phyloP scores from a whole-genome alignment of 1,140 invertebrate species.

The Grapholita molesta region DNA sequence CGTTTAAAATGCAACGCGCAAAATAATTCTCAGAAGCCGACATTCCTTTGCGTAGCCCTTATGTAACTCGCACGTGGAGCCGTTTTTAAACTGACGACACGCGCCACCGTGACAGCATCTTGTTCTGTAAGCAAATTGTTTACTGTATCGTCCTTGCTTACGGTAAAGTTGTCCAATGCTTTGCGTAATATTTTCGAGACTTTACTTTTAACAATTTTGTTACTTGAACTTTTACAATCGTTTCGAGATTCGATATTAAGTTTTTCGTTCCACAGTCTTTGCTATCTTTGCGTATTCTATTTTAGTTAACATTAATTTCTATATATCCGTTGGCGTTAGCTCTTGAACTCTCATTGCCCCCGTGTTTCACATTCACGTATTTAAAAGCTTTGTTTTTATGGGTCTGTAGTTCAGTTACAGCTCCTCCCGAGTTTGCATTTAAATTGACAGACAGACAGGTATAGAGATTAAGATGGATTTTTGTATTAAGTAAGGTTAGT shows the following conservation, averaged over 20 bases:
- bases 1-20: background rate
- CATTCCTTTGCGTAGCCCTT: background rate
- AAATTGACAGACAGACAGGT: background rate
- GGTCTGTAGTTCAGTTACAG: background rate
- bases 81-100: background rate
- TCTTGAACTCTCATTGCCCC: background rate
- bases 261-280: too few relatives aligned
- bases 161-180: background rate
- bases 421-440: background rate
- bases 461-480: background rate
- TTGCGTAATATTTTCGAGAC: background rate
- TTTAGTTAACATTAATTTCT: background rate
- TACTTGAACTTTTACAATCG: too few relatives aligned
- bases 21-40: background rate
- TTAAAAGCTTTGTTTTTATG: background rate
- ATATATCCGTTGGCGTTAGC: background rate
- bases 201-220: background rate
- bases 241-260: too few relatives aligned
- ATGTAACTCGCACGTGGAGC: background rate
- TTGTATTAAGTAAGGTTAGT: background rate
- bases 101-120: background rate
- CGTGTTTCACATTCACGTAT: background rate
- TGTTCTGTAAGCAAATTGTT: background rate
- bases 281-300: background rate
- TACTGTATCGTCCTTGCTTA: constrained; percentile 1